Base-by-base conservation (phyloP, 92 coral and sea anemone genomes). In the Parazoanthus atlanticus region DNA sequence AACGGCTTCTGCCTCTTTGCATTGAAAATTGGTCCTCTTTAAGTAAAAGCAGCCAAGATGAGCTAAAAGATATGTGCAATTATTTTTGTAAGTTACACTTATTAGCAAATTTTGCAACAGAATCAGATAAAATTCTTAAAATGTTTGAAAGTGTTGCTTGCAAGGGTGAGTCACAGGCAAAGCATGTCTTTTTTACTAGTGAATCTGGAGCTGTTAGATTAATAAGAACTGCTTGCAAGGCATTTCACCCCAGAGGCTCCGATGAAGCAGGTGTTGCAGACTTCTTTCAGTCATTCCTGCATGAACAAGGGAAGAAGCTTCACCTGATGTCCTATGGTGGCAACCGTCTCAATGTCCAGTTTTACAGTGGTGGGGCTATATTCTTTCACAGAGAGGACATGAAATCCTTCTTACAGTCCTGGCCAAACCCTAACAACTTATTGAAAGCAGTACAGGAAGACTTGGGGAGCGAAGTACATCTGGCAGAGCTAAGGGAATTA, bases 241-340 rank as follows among this genome's bases (percentile, higher is more conserved):
- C n/a, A n/a, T n/a, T n/a, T n/a, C n/a, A n/a, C n/a, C n/a, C n/a
- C n/a, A n/a, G n/a, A n/a, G n/a, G n/a, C n/a, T n/a, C n/a, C n/a
- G n/a, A n/a, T n/a, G n/a, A n/a, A n/a, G n/a, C n/a, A n/a, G n/a
- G n/a, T n/a, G n/a, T n/a, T n/a, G n/a, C n/a, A n/a, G n/a, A n/a
- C n/a, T n/a, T n/a, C 76, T 72, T 72, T 72, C 76, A 72, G 76
- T 72, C 76, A 72, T 72, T 72, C 76, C 76, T 72, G 34, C 76
- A 72, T 72, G 76, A 72, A 72, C 43, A 31, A 72, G 76, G 76
- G 25, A 32, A 72, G 76, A 72, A 72, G 28, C 43, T 72, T 72
- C 76, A 72, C n/a, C 46, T 74, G 78, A 74, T 74, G 78, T 74
- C 78, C 43, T 74, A 74, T 74, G 46, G 30, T 74, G 78, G 46